Evolutionary conservation across 2,888 invertebrate species (phyloP).

Genomic region (Eutolmus rufibarbis): DNA sequence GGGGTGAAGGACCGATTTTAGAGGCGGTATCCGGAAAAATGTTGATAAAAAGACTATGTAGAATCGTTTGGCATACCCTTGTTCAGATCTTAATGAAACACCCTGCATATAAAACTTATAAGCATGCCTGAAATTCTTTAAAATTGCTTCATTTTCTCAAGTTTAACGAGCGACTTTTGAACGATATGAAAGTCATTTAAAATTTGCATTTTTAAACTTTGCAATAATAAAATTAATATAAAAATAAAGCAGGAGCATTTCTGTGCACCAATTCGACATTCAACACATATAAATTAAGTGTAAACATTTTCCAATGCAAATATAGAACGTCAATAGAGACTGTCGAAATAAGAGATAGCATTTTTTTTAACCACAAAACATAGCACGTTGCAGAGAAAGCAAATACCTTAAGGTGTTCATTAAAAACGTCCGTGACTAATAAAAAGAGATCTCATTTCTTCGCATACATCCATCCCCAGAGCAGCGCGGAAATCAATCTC

Average conservation of each 20-base stretch:
- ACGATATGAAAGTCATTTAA: not conserved
- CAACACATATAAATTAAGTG: not conserved
- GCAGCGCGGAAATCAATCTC: conserved; percentile 33
- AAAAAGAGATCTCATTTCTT: not conserved
- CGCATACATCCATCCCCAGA: not conserved
- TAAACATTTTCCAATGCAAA: not conserved
- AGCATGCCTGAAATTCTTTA: not conserved
- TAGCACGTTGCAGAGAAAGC: not conserved
- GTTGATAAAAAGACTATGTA: too few species aligned
- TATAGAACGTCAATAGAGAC: not conserved
- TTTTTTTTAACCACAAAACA: not conserved
- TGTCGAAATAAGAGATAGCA: not conserved
- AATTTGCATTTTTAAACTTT: not conserved
- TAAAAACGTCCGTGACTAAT: conserved; percentile 8
- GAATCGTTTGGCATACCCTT: too few species aligned
- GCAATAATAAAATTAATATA: not conserved
- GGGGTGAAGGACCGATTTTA: too few species aligned
- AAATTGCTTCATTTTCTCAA: too few species aligned
- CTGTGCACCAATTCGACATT: not conserved
- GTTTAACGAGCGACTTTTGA: not conserved
- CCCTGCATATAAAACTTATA: not conserved
- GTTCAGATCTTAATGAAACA: too few species aligned
- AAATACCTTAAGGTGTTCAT: not conserved
- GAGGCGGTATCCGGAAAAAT: too few species aligned
- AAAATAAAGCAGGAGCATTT: not conserved